Conservation (phyloP, 2,888 invertebrate species). For the Tipula vernalis region DNA sequence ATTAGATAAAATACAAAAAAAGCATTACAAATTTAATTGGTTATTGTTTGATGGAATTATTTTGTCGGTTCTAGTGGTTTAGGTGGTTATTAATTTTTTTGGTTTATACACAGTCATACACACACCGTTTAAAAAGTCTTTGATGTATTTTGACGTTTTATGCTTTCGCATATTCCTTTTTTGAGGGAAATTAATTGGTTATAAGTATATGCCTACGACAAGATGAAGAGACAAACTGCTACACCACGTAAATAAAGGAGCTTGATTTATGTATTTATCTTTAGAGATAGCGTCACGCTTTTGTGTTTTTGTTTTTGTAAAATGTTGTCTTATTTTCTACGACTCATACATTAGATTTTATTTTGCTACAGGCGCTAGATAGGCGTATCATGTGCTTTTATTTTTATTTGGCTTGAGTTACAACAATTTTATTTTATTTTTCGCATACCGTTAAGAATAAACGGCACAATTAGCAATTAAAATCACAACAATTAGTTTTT, state of each 20-base stretch:
- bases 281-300: too few species aligned
- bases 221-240: too few species aligned
- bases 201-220: too few species aligned
- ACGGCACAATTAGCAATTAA: background rate
- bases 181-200: background rate
- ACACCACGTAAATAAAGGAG: too few species aligned
- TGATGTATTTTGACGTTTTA: background rate
- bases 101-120: background rate
- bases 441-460: background rate
- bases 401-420: background rate
- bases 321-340: background rate
- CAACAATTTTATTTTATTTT: background rate
- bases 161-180: background rate
- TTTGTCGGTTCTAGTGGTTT: background rate
- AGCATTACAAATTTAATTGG: background rate
- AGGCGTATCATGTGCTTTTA: background rate
- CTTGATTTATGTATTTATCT: too few species aligned
- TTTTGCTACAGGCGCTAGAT: background rate
- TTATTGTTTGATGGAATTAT: background rate
- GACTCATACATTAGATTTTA: background rate
- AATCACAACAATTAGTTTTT: background rate
- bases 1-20: background rate
- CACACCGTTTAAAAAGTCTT: background rate
- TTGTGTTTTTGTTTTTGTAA: background rate
- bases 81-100: background rate